Percentiles rank a stretch among this genome's conserved stretches.
These are phyloP conservation scores for Clepsis dumicolana DNA, from an alignment of 2,888 invertebrate genomes.

Conservation along the genomic window DNA sequence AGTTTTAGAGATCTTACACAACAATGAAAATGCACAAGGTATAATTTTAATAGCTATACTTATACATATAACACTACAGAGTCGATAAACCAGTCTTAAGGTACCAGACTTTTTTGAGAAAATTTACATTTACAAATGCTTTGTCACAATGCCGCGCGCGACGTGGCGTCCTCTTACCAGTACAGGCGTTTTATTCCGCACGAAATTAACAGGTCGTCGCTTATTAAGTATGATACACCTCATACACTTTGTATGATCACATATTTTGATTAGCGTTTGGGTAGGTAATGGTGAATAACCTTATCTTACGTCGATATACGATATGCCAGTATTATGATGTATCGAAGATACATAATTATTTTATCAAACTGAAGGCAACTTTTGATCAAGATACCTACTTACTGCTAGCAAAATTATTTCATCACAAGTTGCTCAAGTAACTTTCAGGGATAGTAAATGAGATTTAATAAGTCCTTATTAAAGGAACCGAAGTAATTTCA, in stretches of 20 bases:
- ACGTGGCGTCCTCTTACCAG: too few species aligned
- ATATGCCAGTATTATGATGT: slow-evolving; percentile 44
- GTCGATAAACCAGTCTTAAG: neutral
- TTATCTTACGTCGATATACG: slow-evolving; percentile 54
- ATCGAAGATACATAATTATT: slow-evolving; percentile 31
- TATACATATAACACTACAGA: neutral
- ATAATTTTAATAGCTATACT: neutral
- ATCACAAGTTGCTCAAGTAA: slow-evolving; percentile 42
- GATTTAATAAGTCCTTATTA: slow-evolving; percentile 23
- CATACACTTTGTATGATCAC: slow-evolving; percentile 46
- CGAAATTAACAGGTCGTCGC: too few species aligned
- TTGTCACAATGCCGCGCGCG: too few species aligned
- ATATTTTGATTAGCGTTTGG: slow-evolving; percentile 46
- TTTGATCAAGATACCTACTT: slow-evolving; percentile 37
- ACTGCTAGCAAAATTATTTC: slow-evolving; percentile 35
- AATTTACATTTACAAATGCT: neutral
- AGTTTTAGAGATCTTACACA: neutral
- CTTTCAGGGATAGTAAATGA: slow-evolving; percentile 34
- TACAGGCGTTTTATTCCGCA: too few species aligned
- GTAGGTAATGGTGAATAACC: neutral
- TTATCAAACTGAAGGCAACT: slow-evolving; percentile 15
- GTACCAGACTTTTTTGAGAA: neutral
- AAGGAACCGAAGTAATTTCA: slow-evolving; percentile 51
- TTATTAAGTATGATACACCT: too few species aligned
- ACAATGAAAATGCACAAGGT: neutral